Base-by-base conservation (phyloP, 2,888 invertebrate genomes). In the Timema cristinae region DNA sequence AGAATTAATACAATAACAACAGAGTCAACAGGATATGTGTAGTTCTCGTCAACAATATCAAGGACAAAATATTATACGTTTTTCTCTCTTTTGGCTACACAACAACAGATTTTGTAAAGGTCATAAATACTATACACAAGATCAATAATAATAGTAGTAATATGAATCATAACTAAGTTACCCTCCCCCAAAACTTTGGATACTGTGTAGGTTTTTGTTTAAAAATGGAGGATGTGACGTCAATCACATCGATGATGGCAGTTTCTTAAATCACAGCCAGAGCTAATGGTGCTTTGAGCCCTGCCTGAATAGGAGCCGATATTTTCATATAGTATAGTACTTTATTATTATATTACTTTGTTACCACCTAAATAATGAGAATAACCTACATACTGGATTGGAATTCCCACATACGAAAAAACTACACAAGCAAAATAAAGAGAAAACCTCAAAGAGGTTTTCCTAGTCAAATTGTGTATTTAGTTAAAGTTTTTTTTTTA, bases 221-320 rank as follows among this genome's bases (percentile, higher is more conserved):
- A 63, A 72, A 52, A 70, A 67, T 70, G 73, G 73, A 66, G 73
- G 63, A 59, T 10, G 68, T 70, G 67, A 59, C 69, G 72, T 69
- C 56, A 66, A 49, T 47, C 52, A 70, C 67, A 73, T 73, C 69
- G 66, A 69, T 70, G 73, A 71, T 77, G 77, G 77, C 77, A 77
- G 77, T 77, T 76, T 73, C 75, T 71, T 74, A 73, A 76, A 76
- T 77, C 77, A 77, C 77, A 77, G 77, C 77, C 77, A 73, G 75
- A 71, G 74, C 74, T 73, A 74, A 72, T 72, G 73, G 70, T 70
- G 70, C 51, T 70, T 71, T 74, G 73, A 72, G 71, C 74, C 74
- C 75, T 75, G 75, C 73, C 76, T 68, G 73, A 71, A 73, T 71
- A 71, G 74, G 75, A 74, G 74, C 73, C 73, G 72, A 73, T 75